Base-by-base conservation (phyloP, 1,140 invertebrate species). In the Melipona quadrifasciata region DNA sequence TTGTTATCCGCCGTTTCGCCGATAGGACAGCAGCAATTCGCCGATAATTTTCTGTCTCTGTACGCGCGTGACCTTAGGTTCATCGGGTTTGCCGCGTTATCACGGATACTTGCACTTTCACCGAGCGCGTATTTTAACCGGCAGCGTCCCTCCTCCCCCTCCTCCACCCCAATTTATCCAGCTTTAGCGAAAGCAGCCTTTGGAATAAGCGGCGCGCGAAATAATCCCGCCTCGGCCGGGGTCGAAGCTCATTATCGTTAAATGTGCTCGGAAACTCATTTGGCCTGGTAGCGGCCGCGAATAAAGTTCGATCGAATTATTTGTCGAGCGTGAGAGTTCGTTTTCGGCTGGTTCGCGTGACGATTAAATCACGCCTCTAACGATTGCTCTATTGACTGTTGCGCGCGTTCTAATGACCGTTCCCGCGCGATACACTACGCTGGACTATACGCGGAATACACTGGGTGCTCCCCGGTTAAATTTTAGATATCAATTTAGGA, bases 161-260 rank as follows among this genome's bases (percentile, higher is more conserved):
- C 57, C 10, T 51, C 72, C 72, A 21, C 53, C 61, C 31, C 10
- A 16, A 27, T 58, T 82, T 76, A 82, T 82, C 72, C 80, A 39
- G 72, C 76, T 81, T 80, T 64, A 47, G 47, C 74, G 61, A 78
- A 70, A 61, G 74, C 81, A 71, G 81, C 81, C 72, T 77, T 70
- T 12, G 58, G 80, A 76, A 81, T 65, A 74, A 65, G 55, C 80
- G 80, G 72, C 72, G 80, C 71, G 72, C 55, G 81, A 83, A 83
- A 83, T 78, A 83, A 83, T 70, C 81, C 74, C 61, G 17, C 17
- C 73, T 27, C 55, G 24, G 24, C 24, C 53, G 21, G 19, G 73
- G 81, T 58, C 74, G 64, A 19, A 68, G 24, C 81, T 83, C 81
- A 78, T 83, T 83, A 83, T 71, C 81, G 81, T 83, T 78, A 70